Evolutionary conservation across 2,113 vertebrate genomes (phyloP), one percentile per base, ranked within the genome.

Genomic region (Panurus biarmicus): DNA sequence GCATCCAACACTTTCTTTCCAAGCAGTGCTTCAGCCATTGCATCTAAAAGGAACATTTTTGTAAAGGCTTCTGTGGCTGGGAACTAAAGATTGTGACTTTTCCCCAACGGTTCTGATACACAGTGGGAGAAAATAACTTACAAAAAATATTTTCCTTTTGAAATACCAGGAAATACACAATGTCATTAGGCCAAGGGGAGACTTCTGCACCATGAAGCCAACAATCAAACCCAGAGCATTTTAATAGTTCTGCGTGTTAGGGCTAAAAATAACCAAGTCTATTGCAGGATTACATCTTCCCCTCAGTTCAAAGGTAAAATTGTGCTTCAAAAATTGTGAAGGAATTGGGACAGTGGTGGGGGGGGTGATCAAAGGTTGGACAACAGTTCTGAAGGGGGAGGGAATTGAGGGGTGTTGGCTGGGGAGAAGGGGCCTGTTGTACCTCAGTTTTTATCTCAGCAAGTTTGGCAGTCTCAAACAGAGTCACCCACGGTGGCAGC

Each of bases 261-360:
- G 67, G 71, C 91, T 97, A 96, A 97, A 97, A 96, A 96, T 71
- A 95, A 95, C 90, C 92, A 83, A 72, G 38, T 88, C 81, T 95
- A 35, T 96, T 96, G 70, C 84, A 94, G 95, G 87, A 78, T 93
- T 91, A 58, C 33, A 9, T 95, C 90, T 86, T 94, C 69, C 81
- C 92, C 76, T 93, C 86, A 58, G 73, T 82, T 66, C 36, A 58
- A 94, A 91, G 95, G 88, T 95, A 94, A 95, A 95, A 96, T 97
- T 98, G 98, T 98, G 98, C 98, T 98, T 98, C 95, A 94, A 66
- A 90, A 85, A 85, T 87, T 90, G 79, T 78, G 91, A 94, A 94
- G 86, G 53, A 92, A 90, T 31, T 11, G 44, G 76, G 85, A 25
- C 74, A 61, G 28, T 2, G 1, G 4, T 1, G 3, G n/a, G 18